Percentiles rank a stretch among this genome's conserved stretches.
Conservation (phyloP, 2,797 vertebrate genomes). For the Anguilla marmorata region DNA sequence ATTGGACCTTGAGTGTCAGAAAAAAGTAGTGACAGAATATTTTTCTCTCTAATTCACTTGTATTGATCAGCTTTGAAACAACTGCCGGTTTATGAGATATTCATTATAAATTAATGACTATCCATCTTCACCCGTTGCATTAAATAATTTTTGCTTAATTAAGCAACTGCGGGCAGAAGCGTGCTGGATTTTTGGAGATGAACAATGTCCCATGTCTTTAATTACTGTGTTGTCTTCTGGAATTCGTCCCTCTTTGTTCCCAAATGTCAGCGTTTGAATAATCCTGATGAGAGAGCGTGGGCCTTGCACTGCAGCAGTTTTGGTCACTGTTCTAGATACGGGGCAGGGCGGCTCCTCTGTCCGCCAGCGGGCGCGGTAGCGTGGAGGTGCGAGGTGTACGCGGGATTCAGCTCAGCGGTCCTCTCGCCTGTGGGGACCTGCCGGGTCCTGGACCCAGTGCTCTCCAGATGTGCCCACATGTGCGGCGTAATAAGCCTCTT, state of each 20-base stretch:
- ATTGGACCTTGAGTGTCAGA: background rate
- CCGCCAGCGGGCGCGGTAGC: background rate
- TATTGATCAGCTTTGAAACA: background rate
- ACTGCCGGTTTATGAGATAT: background rate
- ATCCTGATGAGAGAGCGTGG: background rate
- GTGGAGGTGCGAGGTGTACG: constrained; percentile 21
- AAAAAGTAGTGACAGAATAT: background rate
- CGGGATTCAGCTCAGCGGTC: background rate
- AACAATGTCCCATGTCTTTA: constrained; percentile 17
- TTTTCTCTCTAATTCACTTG: background rate
- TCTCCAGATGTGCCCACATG: constrained; percentile 15
- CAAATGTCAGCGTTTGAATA: constrained; percentile 33
- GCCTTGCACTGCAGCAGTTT: background rate
- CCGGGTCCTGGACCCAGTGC: background rate
- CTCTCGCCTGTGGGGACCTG: constrained; percentile 11
- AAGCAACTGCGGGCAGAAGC: background rate
- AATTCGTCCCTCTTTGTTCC: background rate
- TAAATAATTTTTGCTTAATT: background rate
- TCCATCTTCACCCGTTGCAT: no score
- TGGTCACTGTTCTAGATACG: constrained; percentile 24
- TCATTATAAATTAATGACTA: background rate
- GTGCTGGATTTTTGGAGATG: background rate
- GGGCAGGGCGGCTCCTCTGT: constrained; percentile 14
- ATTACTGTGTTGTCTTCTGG: background rate
- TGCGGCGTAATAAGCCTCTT: background rate